Base-by-base conservation (phyloP, 2,888 invertebrate genomes). In the Drosophila pseudotakahashii region DNA sequence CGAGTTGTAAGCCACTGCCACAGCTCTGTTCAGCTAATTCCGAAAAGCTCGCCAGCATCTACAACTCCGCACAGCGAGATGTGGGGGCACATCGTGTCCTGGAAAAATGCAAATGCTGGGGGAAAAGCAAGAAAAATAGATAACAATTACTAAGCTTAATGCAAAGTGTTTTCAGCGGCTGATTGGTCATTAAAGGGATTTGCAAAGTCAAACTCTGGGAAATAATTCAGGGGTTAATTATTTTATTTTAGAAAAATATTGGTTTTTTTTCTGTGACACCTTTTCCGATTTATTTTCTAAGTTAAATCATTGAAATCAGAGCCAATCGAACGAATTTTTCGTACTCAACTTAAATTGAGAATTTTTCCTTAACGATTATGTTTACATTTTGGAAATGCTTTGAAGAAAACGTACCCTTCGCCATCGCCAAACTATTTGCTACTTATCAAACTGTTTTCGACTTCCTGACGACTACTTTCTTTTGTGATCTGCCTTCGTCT, bases 21-120 rank as follows among this genome's bases (percentile, higher is more conserved):
- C 71, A 47, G 34, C 30, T 47, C 52, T 57, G 68, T 55, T 52
- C 45, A 16, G 74, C 66, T 85, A 83, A 81, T 86, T 83, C 80
- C 61, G 61, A 44, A 48, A 41, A 62, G 59, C 70, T 63, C 52
- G 47, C 62, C 69, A 34, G 7, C 34, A 23, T 41, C 74, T 55
- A 50, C 51, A 57, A 55, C 58, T 55, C 16, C 47, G 30, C 34
- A 47, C 59, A 44, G 45, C 64, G 62, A 60, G 74, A 53, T 76
- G 78, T 61, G 66, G 63, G 57, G 61, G 16, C 66, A 36, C 57
- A 39, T 41, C 54, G 55, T 19, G 42, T 41, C 42, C 37, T 23
- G 41, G 30, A 36, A 45, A 66, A 74, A 71, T 81, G 73, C 54
- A 55, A 70, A 54, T 50, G 37, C 30, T 6, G 42, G 68, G 68